A percentile compares a stretch with the other conserved stretches of the same genome.
phyloP scores from a whole-genome alignment of 2,113 vertebrate genomes.

The Dryoscopus gambensis region DNA sequence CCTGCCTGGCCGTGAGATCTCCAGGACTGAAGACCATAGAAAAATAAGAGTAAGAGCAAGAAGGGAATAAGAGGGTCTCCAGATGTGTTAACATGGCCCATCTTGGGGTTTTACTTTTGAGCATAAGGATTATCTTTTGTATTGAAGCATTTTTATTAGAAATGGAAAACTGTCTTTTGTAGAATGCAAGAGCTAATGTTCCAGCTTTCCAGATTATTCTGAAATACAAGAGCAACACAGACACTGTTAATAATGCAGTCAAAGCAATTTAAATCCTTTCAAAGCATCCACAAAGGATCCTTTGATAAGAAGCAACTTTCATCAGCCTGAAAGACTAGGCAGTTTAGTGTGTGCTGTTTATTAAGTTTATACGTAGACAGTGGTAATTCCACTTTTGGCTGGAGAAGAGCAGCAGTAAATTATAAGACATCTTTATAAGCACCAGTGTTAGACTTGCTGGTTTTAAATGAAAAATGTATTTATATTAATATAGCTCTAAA shows the following conservation, averaged over 20 bases:
- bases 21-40: background rate
- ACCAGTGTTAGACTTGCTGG: background rate
- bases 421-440: conserved; percentile 19
- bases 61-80: background rate
- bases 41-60: background rate
- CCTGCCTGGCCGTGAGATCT: background rate
- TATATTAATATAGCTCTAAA: conserved; percentile 22
- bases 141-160: background rate
- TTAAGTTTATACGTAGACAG: conserved; percentile 43
- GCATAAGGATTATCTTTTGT: conserved; percentile 21
- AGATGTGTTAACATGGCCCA: background rate
- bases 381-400: conserved; percentile 16
- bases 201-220: conserved; percentile 32
- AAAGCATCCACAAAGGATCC: conserved; percentile 42
- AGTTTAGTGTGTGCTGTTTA: conserved; percentile 15
- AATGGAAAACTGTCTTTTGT: background rate
- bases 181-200: background rate
- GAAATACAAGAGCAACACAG: conserved; percentile 47
- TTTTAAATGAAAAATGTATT: conserved; percentile 36
- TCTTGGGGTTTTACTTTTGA: background rate
- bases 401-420: conserved; percentile 32
- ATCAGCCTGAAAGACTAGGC: conserved; percentile 30
- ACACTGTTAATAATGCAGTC: conserved; percentile 59
- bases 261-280: conserved; percentile 62
- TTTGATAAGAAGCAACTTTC: conserved; percentile 62